These are phyloP conservation scores for Agrotis puta DNA, from an alignment of 2,888 invertebrate species.

Conservation along the genomic window DNA sequence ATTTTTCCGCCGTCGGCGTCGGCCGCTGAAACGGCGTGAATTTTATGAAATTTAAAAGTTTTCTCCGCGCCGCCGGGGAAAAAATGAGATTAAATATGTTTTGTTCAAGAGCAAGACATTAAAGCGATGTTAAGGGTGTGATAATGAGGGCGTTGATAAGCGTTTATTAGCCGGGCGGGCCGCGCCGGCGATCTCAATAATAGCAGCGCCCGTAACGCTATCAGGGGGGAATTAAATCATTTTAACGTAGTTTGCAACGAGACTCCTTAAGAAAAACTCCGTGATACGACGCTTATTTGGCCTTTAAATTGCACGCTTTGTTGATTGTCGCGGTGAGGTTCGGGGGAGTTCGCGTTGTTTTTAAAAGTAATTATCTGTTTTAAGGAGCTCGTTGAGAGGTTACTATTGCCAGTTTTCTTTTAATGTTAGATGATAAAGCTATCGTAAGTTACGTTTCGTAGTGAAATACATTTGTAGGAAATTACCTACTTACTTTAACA, in stretches of 20 bases:
- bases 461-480: not conserved
- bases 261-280: conserved; percentile 84
- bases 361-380: conserved; percentile 72
- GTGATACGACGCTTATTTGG: conserved; percentile 82
- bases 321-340: conserved; percentile 69
- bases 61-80: conserved; percentile 77
- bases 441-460: not conserved
- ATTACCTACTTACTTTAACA: not conserved
- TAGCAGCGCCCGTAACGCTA: conserved; percentile 83
- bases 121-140: conserved; percentile 91
- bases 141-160: conserved; percentile 91
- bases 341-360: conserved; percentile 71
- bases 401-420: conserved; percentile 38
- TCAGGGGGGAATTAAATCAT: conserved; percentile 90
- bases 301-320: conserved; percentile 80
- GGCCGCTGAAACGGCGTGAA: conserved; percentile 67
- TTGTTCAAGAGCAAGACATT: conserved; percentile 91
- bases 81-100: conserved; percentile 92
- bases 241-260: conserved; percentile 87
- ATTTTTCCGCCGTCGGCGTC: conserved; percentile 59
- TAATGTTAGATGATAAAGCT: conserved; percentile 9
- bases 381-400: conserved; percentile 44
- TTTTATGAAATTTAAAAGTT: conserved; percentile 90
- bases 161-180: conserved; percentile 89
- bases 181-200: conserved; percentile 84